Percentiles rank a stretch among this genome's conserved stretches.
These are phyloP conservation scores for Capreolus pygargus DNA, from an alignment of 2,113 vertebrate species.

Conservation along the genomic window DNA sequence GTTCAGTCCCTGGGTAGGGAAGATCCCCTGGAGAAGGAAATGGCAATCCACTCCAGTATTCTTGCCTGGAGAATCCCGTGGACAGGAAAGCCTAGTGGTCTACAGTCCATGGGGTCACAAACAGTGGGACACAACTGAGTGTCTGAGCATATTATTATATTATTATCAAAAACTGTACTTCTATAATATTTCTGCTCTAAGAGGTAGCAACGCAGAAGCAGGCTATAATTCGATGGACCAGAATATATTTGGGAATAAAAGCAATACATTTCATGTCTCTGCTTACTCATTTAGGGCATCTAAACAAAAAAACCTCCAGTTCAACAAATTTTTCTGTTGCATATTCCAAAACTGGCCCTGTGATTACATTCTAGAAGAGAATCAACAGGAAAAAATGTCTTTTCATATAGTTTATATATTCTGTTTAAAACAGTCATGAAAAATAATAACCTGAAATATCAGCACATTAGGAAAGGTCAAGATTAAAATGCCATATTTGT, in stretches of 20 bases:
- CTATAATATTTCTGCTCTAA: constrained; percentile 28
- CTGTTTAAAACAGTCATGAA: constrained; percentile 5
- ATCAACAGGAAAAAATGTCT: not conserved
- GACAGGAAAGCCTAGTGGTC: not conserved
- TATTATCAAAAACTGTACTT: not conserved
- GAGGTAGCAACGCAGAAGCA: not conserved
- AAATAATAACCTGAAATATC: not conserved
- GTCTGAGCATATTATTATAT: not conserved
- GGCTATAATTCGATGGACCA: not conserved
- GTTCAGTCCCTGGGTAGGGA: not conserved
- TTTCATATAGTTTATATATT: not conserved
- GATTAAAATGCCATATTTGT: constrained; percentile 25
- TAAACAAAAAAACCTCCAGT: not conserved
- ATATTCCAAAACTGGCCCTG: not conserved
- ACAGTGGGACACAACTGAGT: not conserved
- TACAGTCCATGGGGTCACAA: not conserved
- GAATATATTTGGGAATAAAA: constrained; percentile 1
- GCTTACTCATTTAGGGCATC: not conserved
- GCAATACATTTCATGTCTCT: not conserved
- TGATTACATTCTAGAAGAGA: not conserved
- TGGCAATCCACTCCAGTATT: not conserved
- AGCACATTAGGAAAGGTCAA: not conserved
- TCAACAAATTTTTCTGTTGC: not conserved
- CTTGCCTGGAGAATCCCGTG: not conserved
- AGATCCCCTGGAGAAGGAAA: not conserved